Percentiles rank a stretch among this genome's conserved stretches.
Evolutionary conservation across 2,797 vertebrate species (phyloP).

Genomic region (Geotrypetes seraphini): DNA sequence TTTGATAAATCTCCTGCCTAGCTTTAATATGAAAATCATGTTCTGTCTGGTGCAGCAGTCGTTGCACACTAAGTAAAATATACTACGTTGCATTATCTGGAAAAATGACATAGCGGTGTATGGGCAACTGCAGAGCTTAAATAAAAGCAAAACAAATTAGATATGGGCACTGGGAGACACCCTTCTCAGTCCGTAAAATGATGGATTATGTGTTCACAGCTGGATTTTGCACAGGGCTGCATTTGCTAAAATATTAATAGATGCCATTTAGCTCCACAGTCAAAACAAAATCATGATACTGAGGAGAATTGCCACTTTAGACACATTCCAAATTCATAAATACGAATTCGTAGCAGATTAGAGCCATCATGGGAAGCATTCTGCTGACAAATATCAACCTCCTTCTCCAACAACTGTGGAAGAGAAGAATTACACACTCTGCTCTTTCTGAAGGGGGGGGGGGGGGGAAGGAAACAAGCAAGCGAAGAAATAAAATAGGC

Average conservation of each 20-base stretch:
- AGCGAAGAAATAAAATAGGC: too few species aligned
- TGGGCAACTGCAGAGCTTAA: background rate
- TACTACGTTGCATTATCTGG: background rate
- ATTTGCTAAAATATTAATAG: constrained; percentile 6
- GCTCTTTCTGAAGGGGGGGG: too few species aligned
- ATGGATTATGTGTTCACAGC: constrained; percentile 14
- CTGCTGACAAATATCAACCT: background rate
- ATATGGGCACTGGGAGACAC: background rate
- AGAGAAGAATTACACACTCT: too few species aligned
- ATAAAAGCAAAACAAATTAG: background rate
- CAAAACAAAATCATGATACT: background rate
- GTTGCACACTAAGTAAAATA: background rate
- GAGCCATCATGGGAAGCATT: background rate
- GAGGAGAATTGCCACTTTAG: background rate
- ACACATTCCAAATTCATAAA: background rate
- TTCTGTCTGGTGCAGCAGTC: background rate
- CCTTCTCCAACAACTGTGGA: background rate
- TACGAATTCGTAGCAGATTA: background rate
- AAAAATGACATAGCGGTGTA: background rate
- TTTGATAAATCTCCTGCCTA: background rate
- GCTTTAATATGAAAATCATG: background rate
- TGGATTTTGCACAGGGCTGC: constrained; percentile 14
- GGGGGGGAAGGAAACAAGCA: too few species aligned
- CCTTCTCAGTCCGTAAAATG: background rate
- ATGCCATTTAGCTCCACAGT: background rate